Base-by-base conservation (phyloP, 2,113 vertebrate species). In the Ailuropoda melanoleuca region DNA sequence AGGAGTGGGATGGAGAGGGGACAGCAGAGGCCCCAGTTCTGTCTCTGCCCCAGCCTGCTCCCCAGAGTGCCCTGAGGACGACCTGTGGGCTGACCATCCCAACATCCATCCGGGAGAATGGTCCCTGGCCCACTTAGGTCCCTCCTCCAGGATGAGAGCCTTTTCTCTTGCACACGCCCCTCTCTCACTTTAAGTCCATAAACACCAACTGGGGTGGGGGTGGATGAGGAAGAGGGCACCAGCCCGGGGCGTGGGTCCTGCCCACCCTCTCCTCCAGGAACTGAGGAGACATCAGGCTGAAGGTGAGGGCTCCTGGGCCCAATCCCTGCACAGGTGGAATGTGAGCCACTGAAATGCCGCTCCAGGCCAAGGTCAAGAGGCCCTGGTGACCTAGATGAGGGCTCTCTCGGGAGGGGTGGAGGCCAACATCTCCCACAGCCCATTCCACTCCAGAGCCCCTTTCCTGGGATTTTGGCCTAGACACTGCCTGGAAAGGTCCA, bases 281-380 rank as follows among this genome's bases (percentile, higher is more conserved):
- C 77, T 14, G 39, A 95, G 92, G 85, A 88, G 66, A 66, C 81
- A 50, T 26, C 26, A 24, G 56, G 56, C 75, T 93, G 96, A 86
- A 95, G 92, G 93, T 81, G 95, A 98, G 81, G 97, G 72, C 58
- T 96, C 82, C 68, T 68, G 93, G 96, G 97, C 95, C 96, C 93
- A 97, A 88, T 97, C 89, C 96, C 31, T 68, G 85, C 8, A 77
- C 80, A 98, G 93, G 92, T 95, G 92, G 98, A 97, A 97, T 43
- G 94, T 96, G 95, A 98, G 94, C 95, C 88, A 97, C 89, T 64
- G 48, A 96, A 95, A 90, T 87, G 92, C 92, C 29, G 80, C 95
- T 96, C 91, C 90, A 68, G 92, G 94, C 96, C 98, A 98, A 98
- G 98, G 98, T 98, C 98, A 97, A 96, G 97, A 97, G 97, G 97